Percentiles rank a stretch among this genome's conserved stretches.
Evolutionary conservation across 1,140 invertebrate species (phyloP).

Genomic region (Pogonomyrmex californicus): DNA sequence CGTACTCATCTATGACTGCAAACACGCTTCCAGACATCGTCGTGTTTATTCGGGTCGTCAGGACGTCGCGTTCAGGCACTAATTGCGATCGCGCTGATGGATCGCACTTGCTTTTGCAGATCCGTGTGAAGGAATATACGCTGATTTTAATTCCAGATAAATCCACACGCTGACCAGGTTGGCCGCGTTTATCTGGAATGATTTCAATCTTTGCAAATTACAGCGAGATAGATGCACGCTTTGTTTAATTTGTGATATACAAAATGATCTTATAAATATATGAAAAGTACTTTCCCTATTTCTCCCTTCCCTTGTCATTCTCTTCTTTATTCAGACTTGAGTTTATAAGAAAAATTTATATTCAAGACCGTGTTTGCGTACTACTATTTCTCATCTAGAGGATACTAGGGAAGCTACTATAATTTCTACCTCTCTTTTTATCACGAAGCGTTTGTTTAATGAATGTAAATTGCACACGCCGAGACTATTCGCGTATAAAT

Average conservation of each 20-base stretch:
- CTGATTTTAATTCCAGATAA: constrained; percentile 67
- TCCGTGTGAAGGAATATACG: constrained; percentile 33
- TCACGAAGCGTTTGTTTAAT: background rate
- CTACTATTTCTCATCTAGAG: background rate
- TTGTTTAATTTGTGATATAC: background rate
- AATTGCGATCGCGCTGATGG: constrained; percentile 60
- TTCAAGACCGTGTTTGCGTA: background rate
- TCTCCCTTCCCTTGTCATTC: background rate
- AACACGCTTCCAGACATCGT: constrained; percentile 36
- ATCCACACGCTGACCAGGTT: background rate
- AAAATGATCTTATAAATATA: background rate
- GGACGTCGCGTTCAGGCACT: constrained; percentile 41
- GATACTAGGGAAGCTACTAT: background rate
- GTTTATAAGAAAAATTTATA: background rate
- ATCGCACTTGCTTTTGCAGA: constrained; percentile 48
- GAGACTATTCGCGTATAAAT: constrained; percentile 12
- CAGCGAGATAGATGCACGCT: background rate
- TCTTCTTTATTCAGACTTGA: too few species aligned
- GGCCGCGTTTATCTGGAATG: background rate
- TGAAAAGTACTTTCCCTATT: background rate
- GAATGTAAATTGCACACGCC: background rate
- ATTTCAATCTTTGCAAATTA: constrained; percentile 49
- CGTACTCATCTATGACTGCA: constrained; percentile 25
- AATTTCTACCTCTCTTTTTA: background rate
- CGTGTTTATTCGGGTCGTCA: constrained; percentile 55